phyloP scores from a whole-genome alignment of 2,797 vertebrate genomes.

The Pelodytes ibericus region DNA sequence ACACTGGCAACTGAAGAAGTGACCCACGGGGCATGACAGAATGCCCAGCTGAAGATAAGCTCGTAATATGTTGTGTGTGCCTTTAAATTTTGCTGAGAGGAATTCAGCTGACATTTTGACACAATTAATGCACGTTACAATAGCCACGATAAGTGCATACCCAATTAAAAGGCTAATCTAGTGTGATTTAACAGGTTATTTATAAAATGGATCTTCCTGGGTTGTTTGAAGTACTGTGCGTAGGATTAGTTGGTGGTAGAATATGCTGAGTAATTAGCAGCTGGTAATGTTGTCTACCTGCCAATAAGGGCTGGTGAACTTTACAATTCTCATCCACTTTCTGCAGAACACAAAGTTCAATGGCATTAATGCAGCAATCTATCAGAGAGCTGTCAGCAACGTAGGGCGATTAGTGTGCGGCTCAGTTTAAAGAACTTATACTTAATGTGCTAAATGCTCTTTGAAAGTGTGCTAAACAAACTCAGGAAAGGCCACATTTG shows the following conservation, averaged over 20 bases:
- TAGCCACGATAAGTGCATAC: too few relatives aligned
- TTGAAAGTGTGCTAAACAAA: background rate
- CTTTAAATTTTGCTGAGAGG: too few relatives aligned
- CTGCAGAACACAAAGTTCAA: background rate
- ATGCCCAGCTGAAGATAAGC: too few relatives aligned
- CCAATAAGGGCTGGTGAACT: background rate
- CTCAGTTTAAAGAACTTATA: slow-evolving; percentile 15
- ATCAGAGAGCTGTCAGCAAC: background rate
- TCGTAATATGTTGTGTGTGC: too few relatives aligned
- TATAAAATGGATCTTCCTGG: background rate
- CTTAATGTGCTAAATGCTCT: slow-evolving; percentile 7
- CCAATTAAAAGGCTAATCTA: too few relatives aligned
- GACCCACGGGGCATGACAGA: too few relatives aligned
- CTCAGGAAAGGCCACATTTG: slow-evolving; percentile 3
- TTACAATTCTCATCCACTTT: slow-evolving; percentile 3
- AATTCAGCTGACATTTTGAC: too few relatives aligned
- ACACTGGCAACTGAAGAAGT: too few relatives aligned
- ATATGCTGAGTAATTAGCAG: slow-evolving; percentile 1
- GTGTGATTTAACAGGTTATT: background rate
- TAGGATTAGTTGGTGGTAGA: background rate
- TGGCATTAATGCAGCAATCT: slow-evolving; percentile 20
- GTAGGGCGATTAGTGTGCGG: slow-evolving; percentile 6
- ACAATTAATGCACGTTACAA: too few relatives aligned
- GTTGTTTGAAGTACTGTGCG: background rate
- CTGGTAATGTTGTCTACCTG: background rate